Conservation (phyloP, 2,113 vertebrate genomes). For the Natator depressus region DNA sequence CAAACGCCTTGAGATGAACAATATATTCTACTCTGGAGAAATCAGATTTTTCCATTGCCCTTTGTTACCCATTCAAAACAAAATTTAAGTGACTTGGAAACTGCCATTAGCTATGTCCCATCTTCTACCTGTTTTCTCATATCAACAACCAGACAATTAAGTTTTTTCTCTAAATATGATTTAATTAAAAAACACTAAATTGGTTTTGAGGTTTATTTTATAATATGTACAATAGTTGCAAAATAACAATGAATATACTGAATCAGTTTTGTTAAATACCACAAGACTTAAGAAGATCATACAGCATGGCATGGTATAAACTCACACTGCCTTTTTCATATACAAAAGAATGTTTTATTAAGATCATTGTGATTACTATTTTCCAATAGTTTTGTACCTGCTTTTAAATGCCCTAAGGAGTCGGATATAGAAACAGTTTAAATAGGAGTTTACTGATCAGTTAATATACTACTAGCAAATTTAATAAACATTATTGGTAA, state of each 20-base stretch:
- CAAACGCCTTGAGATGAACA: neutral
- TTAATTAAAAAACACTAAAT: constrained; percentile 81
- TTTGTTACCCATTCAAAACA: constrained; percentile 1
- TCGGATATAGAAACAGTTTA: constrained; percentile 73
- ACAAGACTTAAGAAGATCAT: constrained; percentile 76
- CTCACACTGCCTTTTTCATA: constrained; percentile 68
- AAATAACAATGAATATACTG: constrained; percentile 79
- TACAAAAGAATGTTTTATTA: constrained; percentile 68
- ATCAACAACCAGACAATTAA: constrained; percentile 56
- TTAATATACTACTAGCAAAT: constrained; percentile 76
- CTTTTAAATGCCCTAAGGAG: constrained; percentile 63
- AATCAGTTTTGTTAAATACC: constrained; percentile 76
- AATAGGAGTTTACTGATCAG: constrained; percentile 60
- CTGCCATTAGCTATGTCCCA: neutral
- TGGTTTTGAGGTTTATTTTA: constrained; percentile 81
- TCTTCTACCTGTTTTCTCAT: neutral
- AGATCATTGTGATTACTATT: constrained; percentile 52
- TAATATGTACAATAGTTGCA: constrained; percentile 82
- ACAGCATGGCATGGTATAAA: constrained; percentile 75
- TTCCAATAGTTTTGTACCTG: constrained; percentile 48
- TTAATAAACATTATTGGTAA: constrained; percentile 76
- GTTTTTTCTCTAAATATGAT: constrained; percentile 67
- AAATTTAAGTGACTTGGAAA: neutral
- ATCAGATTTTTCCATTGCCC: neutral
- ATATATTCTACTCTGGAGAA: neutral